phyloP scores from a whole-genome alignment of 2,113 vertebrate species.

The Notarius lentiginosus region DNA sequence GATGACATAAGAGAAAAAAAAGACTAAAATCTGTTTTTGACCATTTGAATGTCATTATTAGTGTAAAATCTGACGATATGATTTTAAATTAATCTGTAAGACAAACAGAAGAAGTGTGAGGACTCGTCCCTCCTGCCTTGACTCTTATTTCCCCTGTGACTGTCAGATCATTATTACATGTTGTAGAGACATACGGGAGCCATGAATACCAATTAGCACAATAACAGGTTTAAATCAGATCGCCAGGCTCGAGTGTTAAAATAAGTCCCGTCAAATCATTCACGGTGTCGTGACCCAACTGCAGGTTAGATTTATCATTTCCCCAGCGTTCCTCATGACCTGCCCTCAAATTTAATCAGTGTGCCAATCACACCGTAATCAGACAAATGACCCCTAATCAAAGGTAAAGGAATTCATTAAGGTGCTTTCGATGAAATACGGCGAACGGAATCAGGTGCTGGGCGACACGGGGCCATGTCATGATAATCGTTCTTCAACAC shows the following conservation, averaged over 20 bases:
- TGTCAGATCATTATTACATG: constrained; percentile 56
- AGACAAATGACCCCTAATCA: constrained; percentile 38
- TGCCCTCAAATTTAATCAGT: constrained; percentile 7
- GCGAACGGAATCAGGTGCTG: background rate
- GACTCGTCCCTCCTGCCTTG: constrained; percentile 16
- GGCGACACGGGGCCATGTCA: background rate
- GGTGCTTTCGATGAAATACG: constrained; percentile 10
- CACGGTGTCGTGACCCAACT: background rate
- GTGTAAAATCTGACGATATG: background rate
- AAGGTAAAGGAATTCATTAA: constrained; percentile 13
- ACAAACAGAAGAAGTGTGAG: background rate
- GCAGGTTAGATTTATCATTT: constrained; percentile 17
- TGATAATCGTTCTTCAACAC: background rate
- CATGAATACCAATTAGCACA: constrained; percentile 75
- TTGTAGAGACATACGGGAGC: constrained; percentile 52
- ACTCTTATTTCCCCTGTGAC: constrained; percentile 46
- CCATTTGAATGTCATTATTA: background rate
- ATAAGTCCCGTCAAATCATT: constrained; percentile 13
- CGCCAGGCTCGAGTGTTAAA: background rate
- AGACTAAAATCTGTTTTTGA: background rate
- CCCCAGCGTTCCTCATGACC: background rate
- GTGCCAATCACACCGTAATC: constrained; percentile 36
- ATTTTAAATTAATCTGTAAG: background rate
- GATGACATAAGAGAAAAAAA: background rate
- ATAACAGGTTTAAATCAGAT: constrained; percentile 54